phyloP scores from a whole-genome alignment of 2,113 vertebrate genomes.

The Forbesichthys agassizii region DNA sequence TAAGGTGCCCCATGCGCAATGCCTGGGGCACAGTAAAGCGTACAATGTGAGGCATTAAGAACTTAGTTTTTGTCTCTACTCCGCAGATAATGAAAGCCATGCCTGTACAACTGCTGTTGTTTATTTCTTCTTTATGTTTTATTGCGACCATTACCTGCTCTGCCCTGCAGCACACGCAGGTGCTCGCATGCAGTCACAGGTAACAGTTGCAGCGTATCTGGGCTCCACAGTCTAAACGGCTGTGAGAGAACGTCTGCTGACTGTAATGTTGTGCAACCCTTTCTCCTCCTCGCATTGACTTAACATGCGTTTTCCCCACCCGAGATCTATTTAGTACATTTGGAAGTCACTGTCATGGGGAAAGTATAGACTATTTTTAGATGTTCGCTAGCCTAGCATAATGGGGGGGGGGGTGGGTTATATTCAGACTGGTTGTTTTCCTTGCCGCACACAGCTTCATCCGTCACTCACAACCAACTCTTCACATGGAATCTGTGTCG shows the following conservation, averaged over 20 bases:
- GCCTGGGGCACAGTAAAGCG: background rate
- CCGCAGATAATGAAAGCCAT: conserved; percentile 59
- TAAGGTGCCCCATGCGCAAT: conserved; percentile 10
- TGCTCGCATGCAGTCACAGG: conserved; percentile 41
- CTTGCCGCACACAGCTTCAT: conserved; percentile 10
- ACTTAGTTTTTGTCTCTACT: conserved; percentile 22
- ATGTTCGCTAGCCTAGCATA: too few species aligned
- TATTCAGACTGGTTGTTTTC: too few species aligned
- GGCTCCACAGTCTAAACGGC: conserved; percentile 38
- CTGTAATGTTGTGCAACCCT: conserved; percentile 1
- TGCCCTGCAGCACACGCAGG: conserved; percentile 42
- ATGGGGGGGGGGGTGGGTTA: too few species aligned
- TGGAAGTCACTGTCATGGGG: too few species aligned
- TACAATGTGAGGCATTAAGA: too few species aligned
- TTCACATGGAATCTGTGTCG: conserved; percentile 18
- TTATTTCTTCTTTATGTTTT: too few species aligned
- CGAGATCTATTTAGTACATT: too few species aligned
- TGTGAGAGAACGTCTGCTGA: conserved; percentile 40
- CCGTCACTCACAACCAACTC: conserved; percentile 17
- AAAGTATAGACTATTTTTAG: too few species aligned
- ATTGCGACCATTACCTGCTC: conserved; percentile 35
- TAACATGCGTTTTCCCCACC: too few species aligned
- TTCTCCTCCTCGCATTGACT: too few species aligned
- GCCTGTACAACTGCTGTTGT: conserved; percentile 54
- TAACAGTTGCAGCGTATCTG: conserved; percentile 14